Conservation (phyloP, 1,140 invertebrate genomes). For the Babylonia areolata region DNA sequence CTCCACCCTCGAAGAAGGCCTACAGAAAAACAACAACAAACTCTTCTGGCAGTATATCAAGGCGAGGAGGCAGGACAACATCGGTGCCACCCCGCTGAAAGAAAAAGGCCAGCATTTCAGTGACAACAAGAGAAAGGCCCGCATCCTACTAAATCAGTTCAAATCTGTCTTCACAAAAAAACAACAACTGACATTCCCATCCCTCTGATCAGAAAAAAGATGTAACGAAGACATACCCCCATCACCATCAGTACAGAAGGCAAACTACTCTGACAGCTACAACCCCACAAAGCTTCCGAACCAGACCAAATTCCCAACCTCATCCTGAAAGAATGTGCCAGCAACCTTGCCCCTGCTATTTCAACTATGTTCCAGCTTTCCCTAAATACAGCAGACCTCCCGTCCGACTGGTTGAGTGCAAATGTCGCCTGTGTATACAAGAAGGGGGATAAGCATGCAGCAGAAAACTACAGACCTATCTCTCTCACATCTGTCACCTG, state of each 20-base stretch:
- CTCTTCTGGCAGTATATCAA: conserved; percentile 19
- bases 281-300: not conserved
- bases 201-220: not conserved
- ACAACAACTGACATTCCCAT: not conserved
- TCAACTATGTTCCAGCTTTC: not conserved
- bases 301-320: not conserved
- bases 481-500: conserved; percentile 32
- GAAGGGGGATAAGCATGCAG: conserved; percentile 35
- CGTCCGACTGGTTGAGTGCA: conserved; percentile 34
- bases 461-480: conserved; percentile 37
- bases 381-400: conserved; percentile 25
- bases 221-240: not conserved
- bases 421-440: conserved; percentile 34
- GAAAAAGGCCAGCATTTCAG: conserved; percentile 37
- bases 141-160: conserved; percentile 37
- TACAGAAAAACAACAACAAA: conserved; percentile 8
- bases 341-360: not conserved
- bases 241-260: not conserved
- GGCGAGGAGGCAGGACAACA: conserved; percentile 37
- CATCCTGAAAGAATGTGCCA: not conserved
- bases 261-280: conserved; percentile 16
- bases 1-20: not conserved
- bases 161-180: conserved; percentile 42
- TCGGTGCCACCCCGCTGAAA: conserved; percentile 38
- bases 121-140: conserved; percentile 15